Base-by-base conservation (phyloP, 2,797 vertebrate genomes). In the Melanotaenia parkinsoni region DNA sequence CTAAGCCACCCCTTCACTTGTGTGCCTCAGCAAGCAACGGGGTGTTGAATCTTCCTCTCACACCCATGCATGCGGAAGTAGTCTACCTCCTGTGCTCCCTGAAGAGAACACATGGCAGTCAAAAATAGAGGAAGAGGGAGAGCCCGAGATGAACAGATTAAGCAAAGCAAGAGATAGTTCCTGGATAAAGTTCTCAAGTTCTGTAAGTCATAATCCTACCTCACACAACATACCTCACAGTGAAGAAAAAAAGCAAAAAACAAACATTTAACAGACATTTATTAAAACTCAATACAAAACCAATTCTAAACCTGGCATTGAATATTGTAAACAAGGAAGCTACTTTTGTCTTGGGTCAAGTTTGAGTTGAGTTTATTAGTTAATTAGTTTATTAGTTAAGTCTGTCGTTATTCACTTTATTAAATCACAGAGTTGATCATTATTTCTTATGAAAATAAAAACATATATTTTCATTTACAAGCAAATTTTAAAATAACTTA, bases 21-120 rank as follows among this genome's bases (percentile, higher is more conserved):
- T 91, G 84, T 80, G 75, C 76, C 71, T 77, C 63, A 69, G 81
- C 74, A 28, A 86, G 77, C 12, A 70, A 60, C 79, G 75, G 77
- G 81, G 79, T 83, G 84, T 77, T 62, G 77, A 87, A 74, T 84
- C 79, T 82, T 80, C 64, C 81, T 78, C 86, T 85, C 72, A 89
- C 82, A 83, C 77, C 82, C 86, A 81, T 83, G 86, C 86, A 90
- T 84, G 85, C 79, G 9, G 82, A 88, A 89, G 86, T 70, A 83
- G 81, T 85, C 84, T 60, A 70, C 74, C 83, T 86, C 72, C 37
- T 40, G 58, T 63, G 74, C 67, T 90, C 84, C 86, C 86, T 10
- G 61, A 2, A 70, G 84, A 77, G 66, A 76, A 86, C 81, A 85
- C 83, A 83, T 87, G 77, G 79, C 84, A 76, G 85, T 85, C 79